Evolutionary conservation across 2,113 vertebrate species (phyloP).

Genomic region (Dasypus novemcinctus): DNA sequence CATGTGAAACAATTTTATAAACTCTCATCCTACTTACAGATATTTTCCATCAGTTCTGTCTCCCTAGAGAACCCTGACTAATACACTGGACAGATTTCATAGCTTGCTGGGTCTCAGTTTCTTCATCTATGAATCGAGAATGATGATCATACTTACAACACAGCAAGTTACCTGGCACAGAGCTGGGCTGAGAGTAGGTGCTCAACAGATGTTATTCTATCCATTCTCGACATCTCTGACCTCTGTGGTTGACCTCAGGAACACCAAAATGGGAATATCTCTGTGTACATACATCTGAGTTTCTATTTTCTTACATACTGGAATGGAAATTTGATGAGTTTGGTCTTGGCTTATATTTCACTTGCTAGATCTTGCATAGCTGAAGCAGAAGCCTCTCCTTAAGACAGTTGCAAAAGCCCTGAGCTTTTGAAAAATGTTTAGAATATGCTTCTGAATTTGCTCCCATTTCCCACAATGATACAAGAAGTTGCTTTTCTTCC

Average conservation of each 20-base stretch:
- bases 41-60: no score
- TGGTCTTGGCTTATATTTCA: conserved; percentile 35
- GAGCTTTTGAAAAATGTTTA: background rate
- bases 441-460: background rate
- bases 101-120: background rate
- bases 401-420: background rate
- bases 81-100: background rate
- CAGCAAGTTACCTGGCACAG: background rate
- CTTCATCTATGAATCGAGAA: background rate
- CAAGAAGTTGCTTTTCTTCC: background rate
- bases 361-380: background rate
- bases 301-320: background rate
- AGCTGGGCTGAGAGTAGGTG: background rate
- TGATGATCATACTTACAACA: background rate
- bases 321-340: background rate
- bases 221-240: background rate
- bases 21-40: no score
- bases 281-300: background rate
- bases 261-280: background rate
- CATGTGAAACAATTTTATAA: no score
- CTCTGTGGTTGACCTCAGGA: background rate
- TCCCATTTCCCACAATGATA: conserved; percentile 9
- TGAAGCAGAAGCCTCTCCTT: background rate
- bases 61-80: no score
- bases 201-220: fast-evolving